These are phyloP conservation scores for Zaprionus vittiger DNA, from an alignment of 1,140 invertebrate species.

Conservation along the genomic window DNA sequence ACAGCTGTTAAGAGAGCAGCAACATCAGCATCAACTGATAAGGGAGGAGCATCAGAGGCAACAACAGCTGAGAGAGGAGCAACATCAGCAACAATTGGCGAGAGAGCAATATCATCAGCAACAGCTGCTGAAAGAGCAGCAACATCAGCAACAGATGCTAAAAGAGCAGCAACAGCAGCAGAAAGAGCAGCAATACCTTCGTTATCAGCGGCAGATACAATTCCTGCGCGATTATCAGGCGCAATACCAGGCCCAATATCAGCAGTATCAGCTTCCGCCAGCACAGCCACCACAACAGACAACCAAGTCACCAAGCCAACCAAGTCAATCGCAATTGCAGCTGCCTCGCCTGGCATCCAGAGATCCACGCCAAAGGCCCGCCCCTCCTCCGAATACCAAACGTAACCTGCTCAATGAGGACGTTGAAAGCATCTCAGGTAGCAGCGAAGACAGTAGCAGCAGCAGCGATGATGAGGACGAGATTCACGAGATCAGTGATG, in stretches of 20 bases:
- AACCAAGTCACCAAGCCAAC: no score
- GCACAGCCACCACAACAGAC: not conserved
- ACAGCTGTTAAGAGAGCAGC: not conserved
- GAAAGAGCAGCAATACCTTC: not conserved
- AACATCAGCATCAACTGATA: not conserved
- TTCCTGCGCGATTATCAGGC: not conserved
- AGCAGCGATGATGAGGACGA: slow-evolving; percentile 28
- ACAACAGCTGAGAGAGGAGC: not conserved
- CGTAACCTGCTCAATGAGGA: slow-evolving; percentile 45
- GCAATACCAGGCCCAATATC: not conserved
- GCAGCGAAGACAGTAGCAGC: slow-evolving; percentile 52
- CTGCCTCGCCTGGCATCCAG: not conserved
- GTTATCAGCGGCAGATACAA: not conserved
- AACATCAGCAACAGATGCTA: not conserved
- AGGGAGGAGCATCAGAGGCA: slow-evolving; percentile 22
- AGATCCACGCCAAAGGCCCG: slow-evolving; percentile 52
- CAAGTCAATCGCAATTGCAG: not conserved
- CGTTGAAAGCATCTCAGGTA: slow-evolving; percentile 60
- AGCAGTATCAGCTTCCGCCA: not conserved
- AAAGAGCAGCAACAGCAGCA: not conserved
- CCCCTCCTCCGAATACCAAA: slow-evolving; percentile 25
- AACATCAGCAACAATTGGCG: not conserved
- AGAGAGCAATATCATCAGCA: not conserved
- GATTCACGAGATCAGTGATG: slow-evolving; percentile 47
- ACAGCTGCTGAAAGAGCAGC: not conserved